Conservation (phyloP, 2,888 invertebrate genomes). For the Drosophila siamana region DNA sequence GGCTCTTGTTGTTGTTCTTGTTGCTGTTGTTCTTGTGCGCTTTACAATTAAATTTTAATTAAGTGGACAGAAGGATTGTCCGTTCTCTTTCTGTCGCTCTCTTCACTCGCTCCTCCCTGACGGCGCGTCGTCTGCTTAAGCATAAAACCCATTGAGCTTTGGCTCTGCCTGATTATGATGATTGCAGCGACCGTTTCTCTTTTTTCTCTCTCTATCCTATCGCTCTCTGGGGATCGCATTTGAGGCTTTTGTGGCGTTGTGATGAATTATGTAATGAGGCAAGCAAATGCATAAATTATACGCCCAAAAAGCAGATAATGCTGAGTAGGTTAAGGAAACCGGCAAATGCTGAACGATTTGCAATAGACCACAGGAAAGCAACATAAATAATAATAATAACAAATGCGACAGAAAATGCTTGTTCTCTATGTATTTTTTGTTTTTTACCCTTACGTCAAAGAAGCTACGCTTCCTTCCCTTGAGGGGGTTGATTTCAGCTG, state of each 20-base stretch:
- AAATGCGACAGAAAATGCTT: slow-evolving; percentile 45
- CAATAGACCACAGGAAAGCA: slow-evolving; percentile 32
- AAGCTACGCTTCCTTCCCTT: slow-evolving; percentile 18
- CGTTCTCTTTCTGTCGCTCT: background rate
- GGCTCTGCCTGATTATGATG: slow-evolving; percentile 54
- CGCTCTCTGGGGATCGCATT: slow-evolving; percentile 47
- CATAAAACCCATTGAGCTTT: slow-evolving; percentile 47
- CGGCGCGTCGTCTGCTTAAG: background rate
- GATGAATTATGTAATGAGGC: slow-evolving; percentile 55
- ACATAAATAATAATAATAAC: slow-evolving; percentile 49
- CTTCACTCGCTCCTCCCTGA: no score
- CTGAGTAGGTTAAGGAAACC: slow-evolving; percentile 6
- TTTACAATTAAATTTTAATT: slow-evolving; percentile 78
- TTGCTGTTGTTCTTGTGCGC: slow-evolving; percentile 24
- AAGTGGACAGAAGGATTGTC: slow-evolving; percentile 61
- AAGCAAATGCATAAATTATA: slow-evolving; percentile 57
- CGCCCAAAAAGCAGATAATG: slow-evolving; percentile 24
- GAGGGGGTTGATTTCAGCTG: slow-evolving; percentile 68
- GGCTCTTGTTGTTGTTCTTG: slow-evolving; percentile 23
- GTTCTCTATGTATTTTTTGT: background rate
- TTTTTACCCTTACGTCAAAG: slow-evolving; percentile 39
- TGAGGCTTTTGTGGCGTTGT: slow-evolving; percentile 36
- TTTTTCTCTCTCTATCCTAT: background rate
- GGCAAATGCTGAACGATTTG: slow-evolving; percentile 60
- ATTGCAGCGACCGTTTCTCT: slow-evolving; percentile 9